These are phyloP conservation scores for Tanaodytes sp. DNA, from an alignment of 2,888 invertebrate species.

Conservation along the genomic window DNA sequence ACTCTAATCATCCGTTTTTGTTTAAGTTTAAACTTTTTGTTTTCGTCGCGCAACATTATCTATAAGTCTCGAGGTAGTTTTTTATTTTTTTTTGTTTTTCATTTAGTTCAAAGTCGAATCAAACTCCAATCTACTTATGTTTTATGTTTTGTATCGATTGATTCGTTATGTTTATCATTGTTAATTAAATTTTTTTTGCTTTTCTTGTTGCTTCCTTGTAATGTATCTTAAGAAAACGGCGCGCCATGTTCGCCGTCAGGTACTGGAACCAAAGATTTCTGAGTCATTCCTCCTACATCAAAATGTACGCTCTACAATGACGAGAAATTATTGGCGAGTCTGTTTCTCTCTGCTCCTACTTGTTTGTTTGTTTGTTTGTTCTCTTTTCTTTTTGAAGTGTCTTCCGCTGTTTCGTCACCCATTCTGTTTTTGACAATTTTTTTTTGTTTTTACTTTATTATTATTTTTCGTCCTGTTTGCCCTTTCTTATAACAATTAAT, in stretches of 20 bases:
- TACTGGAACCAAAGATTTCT: constrained; percentile 53
- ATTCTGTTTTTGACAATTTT: neutral
- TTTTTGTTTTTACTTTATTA: constrained; percentile 2
- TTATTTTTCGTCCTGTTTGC: neutral
- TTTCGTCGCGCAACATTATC: constrained; percentile 13
- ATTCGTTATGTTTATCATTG: too few species aligned
- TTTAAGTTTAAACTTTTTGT: neutral
- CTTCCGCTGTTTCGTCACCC: constrained; percentile 6
- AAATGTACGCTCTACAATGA: constrained; percentile 43
- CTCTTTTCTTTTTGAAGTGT: constrained; percentile 39
- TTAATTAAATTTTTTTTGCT: constrained; percentile 16
- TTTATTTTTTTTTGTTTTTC: too few species aligned
- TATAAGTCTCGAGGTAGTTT: constrained; percentile 48
- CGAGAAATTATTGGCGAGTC: constrained; percentile 54
- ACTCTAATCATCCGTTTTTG: too few species aligned
- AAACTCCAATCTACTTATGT: constrained; percentile 44
- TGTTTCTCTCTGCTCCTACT: constrained; percentile 52
- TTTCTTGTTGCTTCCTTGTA: constrained; percentile 18
- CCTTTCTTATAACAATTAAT: constrained; percentile 16
- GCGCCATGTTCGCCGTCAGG: constrained; percentile 43
- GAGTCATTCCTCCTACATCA: constrained; percentile 41
- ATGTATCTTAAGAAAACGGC: constrained; percentile 46
- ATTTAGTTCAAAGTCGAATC: constrained; percentile 42
- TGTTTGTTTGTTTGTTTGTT: constrained; percentile 43
- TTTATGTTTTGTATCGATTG: constrained; percentile 27